Evolutionary conservation across 2,113 vertebrate species (phyloP), one percentile per base, ranked within the genome.

Genomic region (Chaenogobius annularis): DNA sequence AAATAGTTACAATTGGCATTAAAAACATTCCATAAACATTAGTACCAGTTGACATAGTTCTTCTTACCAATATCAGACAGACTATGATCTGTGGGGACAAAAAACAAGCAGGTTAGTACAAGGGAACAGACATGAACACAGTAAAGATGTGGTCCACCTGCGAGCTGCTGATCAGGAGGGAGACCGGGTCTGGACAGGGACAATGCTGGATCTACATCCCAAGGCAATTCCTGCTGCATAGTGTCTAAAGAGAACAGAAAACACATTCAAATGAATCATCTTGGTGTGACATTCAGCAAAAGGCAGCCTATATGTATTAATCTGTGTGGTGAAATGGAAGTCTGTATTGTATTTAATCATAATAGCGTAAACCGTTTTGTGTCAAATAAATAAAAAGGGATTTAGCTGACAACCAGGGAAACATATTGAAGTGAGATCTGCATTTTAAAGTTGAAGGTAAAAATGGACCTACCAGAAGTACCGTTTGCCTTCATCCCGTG

Each of bases 401-500:
- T 40, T 40, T 40, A 40, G 37, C 37, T 40, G 14, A 47, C 46
- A 47, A 14, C 46, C 5, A 19, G 6, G 15, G 4, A 19, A 50
- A 19, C 3, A 14, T 47, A 14, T 13, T 47, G 12, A 47, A 47
- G 12, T 3, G 11, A 47, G 12, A 12, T 14, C 46, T 40, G 12
- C 46, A 47, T 5, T 47, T 47, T 31, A 31, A 14, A 14, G 46
- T 13, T 17, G 6, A 17, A 50, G 7, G 6, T 20, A 54, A 54
- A 52, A 54, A 9, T 54, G 19, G 44, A 77, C 82, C n/a, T 66
- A 92, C 92, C 89, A 58, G 78, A 17, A 40, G 61, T 52, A 3
- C 73, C 75, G 70, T 66, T 89, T 93, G 72, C 85, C 89, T 91
- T 89, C 91, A 92, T 90, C 43, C 71, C 74, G 19, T 35, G 43